Conservation (phyloP, 2,888 invertebrate genomes). For the Troides helena region DNA sequence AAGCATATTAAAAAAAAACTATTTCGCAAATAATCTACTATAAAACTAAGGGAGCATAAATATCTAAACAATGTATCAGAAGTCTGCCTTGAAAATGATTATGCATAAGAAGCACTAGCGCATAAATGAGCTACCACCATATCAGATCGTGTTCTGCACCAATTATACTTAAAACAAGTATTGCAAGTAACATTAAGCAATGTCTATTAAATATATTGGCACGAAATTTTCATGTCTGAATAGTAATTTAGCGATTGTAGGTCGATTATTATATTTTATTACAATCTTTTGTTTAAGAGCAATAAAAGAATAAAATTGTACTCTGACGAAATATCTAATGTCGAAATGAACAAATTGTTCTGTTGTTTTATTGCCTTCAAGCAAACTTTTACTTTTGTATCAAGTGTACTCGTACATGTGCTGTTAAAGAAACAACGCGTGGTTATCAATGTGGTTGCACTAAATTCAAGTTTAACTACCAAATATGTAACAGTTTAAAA, state of each 20-base stretch:
- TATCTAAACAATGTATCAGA: constrained; percentile 16
- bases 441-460: neutral
- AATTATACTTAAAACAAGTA: constrained; percentile 48
- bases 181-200: constrained; percentile 37
- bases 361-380: constrained; percentile 7
- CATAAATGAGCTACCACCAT: constrained; percentile 33
- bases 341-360: constrained; percentile 17
- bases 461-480: neutral
- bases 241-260: constrained; percentile 9
- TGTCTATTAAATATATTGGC: constrained; percentile 30
- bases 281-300: constrained; percentile 27
- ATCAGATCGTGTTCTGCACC: constrained; percentile 69
- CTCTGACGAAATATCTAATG: constrained; percentile 4
- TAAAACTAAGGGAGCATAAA: neutral
- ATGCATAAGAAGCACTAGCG: constrained; percentile 31
- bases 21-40: neutral
- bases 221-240: constrained; percentile 21
- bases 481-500: neutral
- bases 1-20: neutral
- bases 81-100: constrained; percentile 36
- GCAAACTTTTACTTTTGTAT: constrained; percentile 7
- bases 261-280: constrained; percentile 27
- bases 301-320: constrained; percentile 16
- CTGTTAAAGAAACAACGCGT: neutral
- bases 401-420: neutral